Conservation (phyloP, 1,140 invertebrate species). For the Coelopa frigida region DNA sequence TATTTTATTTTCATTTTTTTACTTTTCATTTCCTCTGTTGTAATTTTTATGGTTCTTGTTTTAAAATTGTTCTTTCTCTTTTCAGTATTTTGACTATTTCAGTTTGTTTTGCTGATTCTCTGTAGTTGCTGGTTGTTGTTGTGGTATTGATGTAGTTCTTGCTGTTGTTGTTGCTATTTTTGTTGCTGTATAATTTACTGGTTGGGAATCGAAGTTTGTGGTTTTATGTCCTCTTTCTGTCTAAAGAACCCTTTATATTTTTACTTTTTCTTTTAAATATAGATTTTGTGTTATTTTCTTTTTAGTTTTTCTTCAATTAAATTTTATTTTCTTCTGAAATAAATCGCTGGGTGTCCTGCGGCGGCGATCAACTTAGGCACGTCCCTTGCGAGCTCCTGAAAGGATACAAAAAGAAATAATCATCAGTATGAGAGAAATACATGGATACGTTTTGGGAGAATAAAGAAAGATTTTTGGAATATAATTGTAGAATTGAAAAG, state of each 20-base stretch:
- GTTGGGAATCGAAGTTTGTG: not conserved
- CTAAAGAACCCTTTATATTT: constrained; percentile 9
- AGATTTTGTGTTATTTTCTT: constrained; percentile 2
- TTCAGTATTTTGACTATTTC: too few relatives aligned
- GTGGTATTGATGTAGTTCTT: not conserved
- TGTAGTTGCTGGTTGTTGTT: too few relatives aligned
- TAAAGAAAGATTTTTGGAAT: not conserved
- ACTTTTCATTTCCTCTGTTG: too few relatives aligned
- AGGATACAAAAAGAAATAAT: constrained; percentile 9
- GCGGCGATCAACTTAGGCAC: constrained; percentile 27
- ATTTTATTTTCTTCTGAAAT: constrained; percentile 11
- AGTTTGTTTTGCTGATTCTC: too few relatives aligned
- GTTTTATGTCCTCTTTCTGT: constrained; percentile 7
- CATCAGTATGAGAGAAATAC: too few relatives aligned
- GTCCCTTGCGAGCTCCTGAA: constrained; percentile 39
- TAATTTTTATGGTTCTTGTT: too few relatives aligned
- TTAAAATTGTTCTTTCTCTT: too few relatives aligned
- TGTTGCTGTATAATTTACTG: not conserved
- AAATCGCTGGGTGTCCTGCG: constrained; percentile 12
- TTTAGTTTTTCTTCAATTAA: constrained; percentile 5
- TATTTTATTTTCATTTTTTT: too few relatives aligned
- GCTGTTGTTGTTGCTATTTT: constrained; percentile 3
- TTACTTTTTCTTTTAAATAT: constrained; percentile 5
- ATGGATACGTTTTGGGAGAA: too few relatives aligned
- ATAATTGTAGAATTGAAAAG: too few relatives aligned